A percentile compares a stretch with the other conserved stretches of the same genome.
These are phyloP conservation scores for Lithophane semibrunnea DNA, from an alignment of 2,888 invertebrate species.

Conservation along the genomic window DNA sequence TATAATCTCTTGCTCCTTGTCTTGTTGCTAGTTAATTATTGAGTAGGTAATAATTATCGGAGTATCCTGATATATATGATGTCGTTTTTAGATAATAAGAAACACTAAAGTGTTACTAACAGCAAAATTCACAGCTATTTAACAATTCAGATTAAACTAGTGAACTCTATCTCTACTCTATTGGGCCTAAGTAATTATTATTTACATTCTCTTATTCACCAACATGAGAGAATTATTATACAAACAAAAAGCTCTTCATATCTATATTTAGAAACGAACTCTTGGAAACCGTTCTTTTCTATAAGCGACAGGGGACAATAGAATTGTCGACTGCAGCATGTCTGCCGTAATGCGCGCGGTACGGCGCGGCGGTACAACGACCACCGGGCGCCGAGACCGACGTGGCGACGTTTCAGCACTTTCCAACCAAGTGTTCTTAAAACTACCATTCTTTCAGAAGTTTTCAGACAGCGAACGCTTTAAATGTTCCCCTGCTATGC, in stretches of 20 bases:
- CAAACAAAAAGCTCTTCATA: slow-evolving; percentile 5
- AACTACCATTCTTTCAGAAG: slow-evolving; percentile 36
- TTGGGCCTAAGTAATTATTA: too few relatives aligned
- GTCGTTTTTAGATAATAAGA: neutral
- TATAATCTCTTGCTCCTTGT: neutral
- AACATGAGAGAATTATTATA: neutral
- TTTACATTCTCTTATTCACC: neutral
- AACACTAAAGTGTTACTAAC: too few relatives aligned
- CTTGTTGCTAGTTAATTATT: too few relatives aligned
- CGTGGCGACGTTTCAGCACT: slow-evolving; percentile 18
- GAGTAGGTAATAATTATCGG: neutral
- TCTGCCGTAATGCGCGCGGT: slow-evolving; percentile 25
- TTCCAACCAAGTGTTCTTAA: slow-evolving; percentile 20
- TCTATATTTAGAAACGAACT: neutral
- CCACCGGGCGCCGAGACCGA: slow-evolving; percentile 1
- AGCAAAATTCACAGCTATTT: neutral
- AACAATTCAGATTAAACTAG: neutral
- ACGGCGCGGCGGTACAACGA: neutral
- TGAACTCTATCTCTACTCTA: neutral
- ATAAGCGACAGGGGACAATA: slow-evolving; percentile 25
- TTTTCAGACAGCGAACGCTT: slow-evolving; percentile 39
- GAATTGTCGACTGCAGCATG: slow-evolving; percentile 39
- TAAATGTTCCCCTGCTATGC: slow-evolving; percentile 2
- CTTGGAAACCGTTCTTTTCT: slow-evolving; percentile 10
- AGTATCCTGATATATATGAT: neutral